Evolutionary conservation across 2,113 vertebrate species (phyloP).

Genomic region (Hippocampus mohnikei): DNA sequence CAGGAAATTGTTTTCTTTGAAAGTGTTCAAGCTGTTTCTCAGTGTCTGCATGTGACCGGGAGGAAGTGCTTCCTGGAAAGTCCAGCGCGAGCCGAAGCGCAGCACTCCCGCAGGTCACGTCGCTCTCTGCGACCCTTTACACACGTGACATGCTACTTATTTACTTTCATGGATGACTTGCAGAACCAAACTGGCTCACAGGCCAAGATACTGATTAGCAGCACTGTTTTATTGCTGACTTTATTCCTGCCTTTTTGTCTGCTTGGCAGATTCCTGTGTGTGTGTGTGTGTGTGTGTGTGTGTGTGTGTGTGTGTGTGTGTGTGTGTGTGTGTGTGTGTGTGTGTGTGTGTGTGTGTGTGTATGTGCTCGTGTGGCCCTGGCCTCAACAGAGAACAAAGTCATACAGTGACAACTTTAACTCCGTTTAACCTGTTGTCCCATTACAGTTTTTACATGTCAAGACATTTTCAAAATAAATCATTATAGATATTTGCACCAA

Average conservation of each 20-base stretch:
- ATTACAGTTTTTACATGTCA: background rate
- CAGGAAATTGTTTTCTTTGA: constrained; percentile 3
- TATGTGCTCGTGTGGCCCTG: constrained; percentile 26
- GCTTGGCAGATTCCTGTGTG: constrained; percentile 35
- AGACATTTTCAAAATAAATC: background rate
- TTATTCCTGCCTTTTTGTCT: constrained; percentile 46
- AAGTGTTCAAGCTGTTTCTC: background rate
- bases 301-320: constrained; percentile 21
- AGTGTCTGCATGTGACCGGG: constrained; percentile 18
- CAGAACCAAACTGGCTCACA: constrained; percentile 15
- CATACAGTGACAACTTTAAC: background rate
- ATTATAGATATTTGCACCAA: background rate
- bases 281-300: constrained; percentile 22
- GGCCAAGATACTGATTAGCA: constrained; percentile 48
- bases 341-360: background rate
- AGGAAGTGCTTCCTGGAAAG: constrained; percentile 38
- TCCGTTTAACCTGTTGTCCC: background rate
- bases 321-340: constrained; percentile 24
- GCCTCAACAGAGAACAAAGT: constrained; percentile 18
- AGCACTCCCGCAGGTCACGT: constrained; percentile 31
- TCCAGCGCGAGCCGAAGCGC: constrained; percentile 15
- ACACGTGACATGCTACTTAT: constrained; percentile 63
- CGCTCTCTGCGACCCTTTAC: constrained; percentile 18
- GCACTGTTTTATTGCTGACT: constrained; percentile 36
- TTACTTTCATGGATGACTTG: constrained; percentile 52